Percentiles rank a stretch among this genome's conserved stretches.
Evolutionary conservation across 2,888 invertebrate species (phyloP).

Genomic region (Rhagonycha fulva): DNA sequence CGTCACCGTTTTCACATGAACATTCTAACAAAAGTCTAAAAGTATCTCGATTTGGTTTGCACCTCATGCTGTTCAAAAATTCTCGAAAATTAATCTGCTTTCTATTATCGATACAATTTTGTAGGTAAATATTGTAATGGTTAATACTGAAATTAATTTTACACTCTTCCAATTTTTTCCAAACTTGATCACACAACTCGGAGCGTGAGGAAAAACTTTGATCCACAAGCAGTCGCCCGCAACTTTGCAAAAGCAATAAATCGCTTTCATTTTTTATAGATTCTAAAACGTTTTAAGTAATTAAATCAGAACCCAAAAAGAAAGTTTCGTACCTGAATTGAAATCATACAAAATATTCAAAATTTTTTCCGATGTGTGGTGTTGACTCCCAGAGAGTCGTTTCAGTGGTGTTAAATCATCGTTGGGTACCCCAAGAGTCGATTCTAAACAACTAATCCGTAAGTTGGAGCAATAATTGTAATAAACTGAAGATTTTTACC

Average conservation of each 20-base stretch:
- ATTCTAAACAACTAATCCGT: neutral
- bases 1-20: conserved; percentile 62
- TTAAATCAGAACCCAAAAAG: neutral
- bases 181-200: conserved; percentile 59
- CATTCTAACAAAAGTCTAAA: conserved; percentile 63
- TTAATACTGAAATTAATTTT: conserved; percentile 56
- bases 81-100: conserved; percentile 53
- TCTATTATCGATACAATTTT: conserved; percentile 64
- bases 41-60: conserved; percentile 58
- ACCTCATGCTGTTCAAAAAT: conserved; percentile 58
- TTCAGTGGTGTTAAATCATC: neutral
- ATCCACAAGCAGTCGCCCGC: conserved; percentile 61
- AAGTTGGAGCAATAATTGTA: neutral
- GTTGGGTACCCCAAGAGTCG: neutral
- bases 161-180: conserved; percentile 57
- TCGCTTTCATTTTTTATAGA: conserved; percentile 54
- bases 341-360: neutral
- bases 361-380: neutral
- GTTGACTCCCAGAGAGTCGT: neutral
- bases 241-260: conserved; percentile 60
- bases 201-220: conserved; percentile 56
- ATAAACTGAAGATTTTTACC: neutral
- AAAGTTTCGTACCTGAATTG: conserved; percentile 1
- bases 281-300: conserved; percentile 35
- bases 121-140: conserved; percentile 62